These are phyloP conservation scores for Tetropium fuscum DNA, from an alignment of 2,888 invertebrate genomes.

Conservation along the genomic window DNA sequence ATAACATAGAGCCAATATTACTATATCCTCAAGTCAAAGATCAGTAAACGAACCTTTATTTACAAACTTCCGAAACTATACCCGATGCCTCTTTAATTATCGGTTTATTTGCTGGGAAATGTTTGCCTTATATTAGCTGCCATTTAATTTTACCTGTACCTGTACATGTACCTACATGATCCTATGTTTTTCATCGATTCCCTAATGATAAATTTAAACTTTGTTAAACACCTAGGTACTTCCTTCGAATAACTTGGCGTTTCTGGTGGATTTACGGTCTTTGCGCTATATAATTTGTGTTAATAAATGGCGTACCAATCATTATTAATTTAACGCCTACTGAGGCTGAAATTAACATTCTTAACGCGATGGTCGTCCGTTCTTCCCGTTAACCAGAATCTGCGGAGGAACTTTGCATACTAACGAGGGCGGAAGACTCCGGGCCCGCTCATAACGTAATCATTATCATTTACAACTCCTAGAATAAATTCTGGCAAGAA, in stretches of 20 bases:
- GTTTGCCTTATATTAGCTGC: background rate
- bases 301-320: conserved; percentile 64
- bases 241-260: too few species aligned
- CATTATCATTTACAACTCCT: conserved; percentile 19
- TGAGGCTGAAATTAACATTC: conserved; percentile 40
- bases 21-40: conserved; percentile 3
- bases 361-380: conserved; percentile 36
- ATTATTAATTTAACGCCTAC: conserved; percentile 61
- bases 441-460: conserved; percentile 21
- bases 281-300: conserved; percentile 60
- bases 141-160: background rate
- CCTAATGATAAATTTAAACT: too few species aligned
- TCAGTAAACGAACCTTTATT: conserved; percentile 10
- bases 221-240: too few species aligned
- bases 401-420: conserved; percentile 30
- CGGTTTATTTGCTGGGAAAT: conserved; percentile 10
- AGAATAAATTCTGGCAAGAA: conserved; percentile 11
- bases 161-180: background rate
- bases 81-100: conserved; percentile 9
- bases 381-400: conserved; percentile 41
- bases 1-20: conserved; percentile 11
- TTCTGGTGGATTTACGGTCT: too few species aligned
- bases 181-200: too few species aligned
- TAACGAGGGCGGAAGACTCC: conserved; percentile 16
- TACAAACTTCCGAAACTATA: conserved; percentile 9